phyloP scores from a whole-genome alignment of 2,113 vertebrate genomes.

The pig (Sus scrofa) region T2T-Sscrofa CM000819.6:34765001-34765500 shows the following conservation, averaged over 20 bases:
- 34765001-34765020: not conserved
- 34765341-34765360: not conserved
- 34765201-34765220: not conserved
- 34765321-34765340: not conserved
- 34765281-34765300: not conserved
- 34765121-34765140: not conserved
- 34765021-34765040: not conserved
- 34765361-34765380: not conserved
- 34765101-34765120: not conserved
- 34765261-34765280: not conserved
- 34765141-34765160: not conserved
- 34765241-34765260: not conserved
- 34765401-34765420: not conserved
- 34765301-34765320: not conserved
- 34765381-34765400: not conserved
- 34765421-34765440: not conserved
- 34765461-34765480: not conserved
- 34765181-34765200: not conserved
- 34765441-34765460: not conserved
- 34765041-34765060: not conserved
- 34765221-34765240: not conserved
- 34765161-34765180: not conserved
- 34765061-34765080: not conserved
- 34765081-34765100: not conserved
- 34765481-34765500: not conserved